Conservation (phyloP, 2,888 invertebrate species). For the Axea sp. region DNA sequence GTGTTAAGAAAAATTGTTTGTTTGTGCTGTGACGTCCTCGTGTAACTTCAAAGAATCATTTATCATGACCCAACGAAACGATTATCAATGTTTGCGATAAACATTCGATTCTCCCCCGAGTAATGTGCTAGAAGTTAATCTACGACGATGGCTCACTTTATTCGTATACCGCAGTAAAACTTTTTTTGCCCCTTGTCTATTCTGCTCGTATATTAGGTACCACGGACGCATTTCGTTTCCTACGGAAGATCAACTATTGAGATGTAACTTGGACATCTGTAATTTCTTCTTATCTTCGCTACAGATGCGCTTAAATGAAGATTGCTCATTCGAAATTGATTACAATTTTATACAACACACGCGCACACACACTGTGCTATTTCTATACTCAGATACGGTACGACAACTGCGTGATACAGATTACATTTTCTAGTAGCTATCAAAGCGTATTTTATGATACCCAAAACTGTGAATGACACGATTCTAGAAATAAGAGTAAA, state of each 20-base stretch:
- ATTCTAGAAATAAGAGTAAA: too few relatives aligned
- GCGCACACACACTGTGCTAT: too few relatives aligned
- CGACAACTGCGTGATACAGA: too few relatives aligned
- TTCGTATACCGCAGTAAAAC: conserved; percentile 7
- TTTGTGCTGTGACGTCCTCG: conserved; percentile 17
- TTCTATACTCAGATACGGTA: not conserved
- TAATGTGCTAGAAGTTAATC: conserved; percentile 41
- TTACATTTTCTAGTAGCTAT: too few relatives aligned
- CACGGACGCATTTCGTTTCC: conserved; percentile 6
- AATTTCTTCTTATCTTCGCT: conserved; percentile 14
- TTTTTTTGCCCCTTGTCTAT: conserved; percentile 4
- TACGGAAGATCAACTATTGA: not conserved
- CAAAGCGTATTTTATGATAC: too few relatives aligned
- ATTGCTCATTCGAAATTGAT: conserved; percentile 10
- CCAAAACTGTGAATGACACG: too few relatives aligned
- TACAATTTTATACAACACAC: not conserved
- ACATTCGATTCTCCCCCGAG: conserved; percentile 17
- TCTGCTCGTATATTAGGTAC: conserved; percentile 15
- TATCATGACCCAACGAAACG: conserved; percentile 28
- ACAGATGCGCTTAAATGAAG: conserved; percentile 1
- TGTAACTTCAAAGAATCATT: conserved; percentile 31
- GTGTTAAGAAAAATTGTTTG: conserved; percentile 39
- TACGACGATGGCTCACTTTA: conserved; percentile 20
- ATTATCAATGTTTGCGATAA: conserved; percentile 43
- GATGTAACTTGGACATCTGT: conserved; percentile 17